These are phyloP conservation scores for Helicoverpa armigera DNA, from an alignment of 1,140 invertebrate genomes.

Conservation along the genomic window DNA sequence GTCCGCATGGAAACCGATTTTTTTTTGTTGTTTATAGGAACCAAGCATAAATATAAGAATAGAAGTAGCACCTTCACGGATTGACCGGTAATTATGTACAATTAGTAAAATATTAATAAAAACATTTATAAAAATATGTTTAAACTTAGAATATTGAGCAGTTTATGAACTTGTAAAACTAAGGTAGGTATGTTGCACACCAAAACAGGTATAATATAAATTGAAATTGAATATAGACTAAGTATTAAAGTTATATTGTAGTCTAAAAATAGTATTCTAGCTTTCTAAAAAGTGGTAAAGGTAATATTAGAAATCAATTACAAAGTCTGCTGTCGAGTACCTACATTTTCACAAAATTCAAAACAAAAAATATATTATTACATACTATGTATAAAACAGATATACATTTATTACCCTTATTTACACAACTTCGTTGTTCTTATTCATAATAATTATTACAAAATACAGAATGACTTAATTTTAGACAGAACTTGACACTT, in stretches of 20 bases:
- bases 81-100: constrained; percentile 33
- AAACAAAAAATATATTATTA: neutral
- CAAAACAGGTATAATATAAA: neutral
- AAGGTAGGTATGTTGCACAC: neutral
- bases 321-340: neutral
- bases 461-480: too few species aligned
- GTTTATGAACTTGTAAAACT: constrained; percentile 47
- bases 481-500: too few species aligned
- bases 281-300: constrained; percentile 52
- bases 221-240: neutral
- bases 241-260: constrained; percentile 38
- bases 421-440: constrained; percentile 7
- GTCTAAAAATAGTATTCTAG: constrained; percentile 48
- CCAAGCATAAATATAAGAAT: neutral
- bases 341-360: neutral
- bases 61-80: constrained; percentile 42
- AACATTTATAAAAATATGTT: constrained; percentile 40
- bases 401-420: neutral
- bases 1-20: too few species aligned
- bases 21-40: too few species aligned
- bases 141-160: constrained; percentile 56
- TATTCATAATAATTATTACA: neutral
- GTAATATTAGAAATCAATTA: neutral
- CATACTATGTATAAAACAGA: neutral
- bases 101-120: constrained; percentile 14